Evolutionary conservation across 2,797 vertebrate genomes (phyloP).

Genomic region (Platalea minor): DNA sequence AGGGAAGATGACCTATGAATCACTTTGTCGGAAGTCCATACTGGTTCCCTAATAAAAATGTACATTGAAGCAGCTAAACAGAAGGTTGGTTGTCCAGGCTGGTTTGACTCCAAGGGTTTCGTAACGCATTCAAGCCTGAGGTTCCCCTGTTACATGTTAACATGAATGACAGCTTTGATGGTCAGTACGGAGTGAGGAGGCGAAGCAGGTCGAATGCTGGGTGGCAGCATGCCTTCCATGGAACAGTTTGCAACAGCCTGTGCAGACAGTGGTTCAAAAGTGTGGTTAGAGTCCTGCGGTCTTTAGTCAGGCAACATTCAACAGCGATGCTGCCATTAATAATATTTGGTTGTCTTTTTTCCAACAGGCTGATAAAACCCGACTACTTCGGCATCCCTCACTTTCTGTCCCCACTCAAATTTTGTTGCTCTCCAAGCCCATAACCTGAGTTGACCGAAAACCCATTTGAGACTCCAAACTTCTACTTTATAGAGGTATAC

Average conservation of each 20-base stretch:
- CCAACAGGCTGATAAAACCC: neutral
- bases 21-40: neutral
- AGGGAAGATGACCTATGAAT: constrained; percentile 3
- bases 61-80: neutral
- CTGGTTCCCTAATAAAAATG: neutral
- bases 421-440: neutral
- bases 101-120: neutral
- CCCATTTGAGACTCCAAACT: neutral
- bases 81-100: neutral
- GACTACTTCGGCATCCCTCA: neutral
- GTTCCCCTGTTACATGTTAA: neutral
- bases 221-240: neutral
- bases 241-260: neutral
- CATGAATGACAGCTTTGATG: neutral
- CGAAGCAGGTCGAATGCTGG: neutral
- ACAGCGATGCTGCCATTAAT: neutral
- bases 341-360: neutral
- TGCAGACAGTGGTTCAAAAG: neutral
- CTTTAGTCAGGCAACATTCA: neutral
- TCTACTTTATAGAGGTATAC: neutral
- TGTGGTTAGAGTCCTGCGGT: neutral
- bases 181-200: neutral
- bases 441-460: neutral
- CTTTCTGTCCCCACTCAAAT: neutral
- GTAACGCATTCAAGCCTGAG: neutral